Evolutionary conservation across 53 echinoderm and acorn worm species (phyloP).

Genomic region (Zoroaster sp.): DNA sequence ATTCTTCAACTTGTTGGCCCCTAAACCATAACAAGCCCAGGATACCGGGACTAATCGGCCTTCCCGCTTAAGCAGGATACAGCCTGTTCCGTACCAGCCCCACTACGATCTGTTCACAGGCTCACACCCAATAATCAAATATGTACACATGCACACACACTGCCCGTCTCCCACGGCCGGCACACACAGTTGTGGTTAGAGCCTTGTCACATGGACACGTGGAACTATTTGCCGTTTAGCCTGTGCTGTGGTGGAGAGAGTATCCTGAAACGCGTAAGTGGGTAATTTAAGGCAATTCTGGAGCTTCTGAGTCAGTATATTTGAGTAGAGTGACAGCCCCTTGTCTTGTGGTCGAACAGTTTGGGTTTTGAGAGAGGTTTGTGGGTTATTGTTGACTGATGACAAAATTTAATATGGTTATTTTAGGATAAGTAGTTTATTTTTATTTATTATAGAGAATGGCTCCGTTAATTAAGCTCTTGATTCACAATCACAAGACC

Average conservation of each 20-base stretch:
- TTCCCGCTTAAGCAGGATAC: slow-evolving; percentile 43
- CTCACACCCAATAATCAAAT: not conserved
- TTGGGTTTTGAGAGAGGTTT: not conserved
- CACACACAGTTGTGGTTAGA: slow-evolving; percentile 7
- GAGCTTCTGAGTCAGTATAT: not conserved
- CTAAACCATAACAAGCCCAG: slow-evolving; percentile 50
- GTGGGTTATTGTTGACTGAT: not conserved
- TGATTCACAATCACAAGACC: too few relatives aligned
- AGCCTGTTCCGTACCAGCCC: slow-evolving; percentile 19
- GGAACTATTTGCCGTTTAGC: slow-evolving; percentile 49
- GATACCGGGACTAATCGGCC: slow-evolving; percentile 41
- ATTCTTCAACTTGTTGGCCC: not conserved
- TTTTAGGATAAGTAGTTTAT: too few relatives aligned
- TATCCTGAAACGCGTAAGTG: slow-evolving; percentile 31
- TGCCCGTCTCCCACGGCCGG: not conserved
- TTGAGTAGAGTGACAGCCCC: not conserved
- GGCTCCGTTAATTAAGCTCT: too few relatives aligned
- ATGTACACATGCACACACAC: slow-evolving; percentile 23
- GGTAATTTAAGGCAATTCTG: not conserved
- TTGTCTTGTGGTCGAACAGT: not conserved
- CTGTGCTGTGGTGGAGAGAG: slow-evolving; percentile 44
- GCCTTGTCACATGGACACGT: slow-evolving; percentile 44
- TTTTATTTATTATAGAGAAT: too few relatives aligned
- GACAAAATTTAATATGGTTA: too few relatives aligned
- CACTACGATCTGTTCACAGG: not conserved